Base-by-base conservation (phyloP, 2,113 vertebrate genomes). In the Gadus macrocephalus region DNA sequence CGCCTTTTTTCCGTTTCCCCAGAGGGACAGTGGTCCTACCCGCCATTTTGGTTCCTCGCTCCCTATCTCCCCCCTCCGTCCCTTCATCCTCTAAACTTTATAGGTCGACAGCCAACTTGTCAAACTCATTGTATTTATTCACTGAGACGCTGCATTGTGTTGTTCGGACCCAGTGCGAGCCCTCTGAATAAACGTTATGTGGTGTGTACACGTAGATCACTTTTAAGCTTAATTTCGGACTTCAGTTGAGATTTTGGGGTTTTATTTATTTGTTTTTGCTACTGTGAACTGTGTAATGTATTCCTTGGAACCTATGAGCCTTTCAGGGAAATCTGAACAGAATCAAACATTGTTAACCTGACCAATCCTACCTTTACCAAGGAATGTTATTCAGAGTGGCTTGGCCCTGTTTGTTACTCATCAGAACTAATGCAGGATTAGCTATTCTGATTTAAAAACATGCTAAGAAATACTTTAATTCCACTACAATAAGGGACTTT, bases 241-340 rank as follows among this genome's bases (percentile, higher is more conserved):
- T 69, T 79, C 49, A 63, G 4, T n/a, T 5, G 16, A 65, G 35
- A 53, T 14, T 81, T 69, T 0, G 69, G 22, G 75, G 72, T 70
- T 56, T 77, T 68, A 17, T 55, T 63, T 71, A 64, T 22, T 35
- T 62, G 16, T 61, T 66, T 55, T 66, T 76, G 64, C 62, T 75
- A 28, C 20, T 70, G 35, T 69, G 22, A 49, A 64, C 68, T 66
- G 22, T 59, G 19, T 58, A 28, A 71, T 66, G 14, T 15, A 6
- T 66, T 2, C 67, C 62, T 31, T 16, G 67, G 17, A 22, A 31
- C 76, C 73, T 72, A 56, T 64, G 53, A 82, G 72, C 75, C 75
- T 87, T 83, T 79, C 27, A 72, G 73, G 68, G 68, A 81, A 80
- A 72, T 67, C 53, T 53, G 62, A 73, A 60, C 5, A 62, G 38